These are phyloP conservation scores for Zosterops borbonicus DNA, from an alignment of 2,113 vertebrate genomes.

Conservation along the genomic window DNA sequence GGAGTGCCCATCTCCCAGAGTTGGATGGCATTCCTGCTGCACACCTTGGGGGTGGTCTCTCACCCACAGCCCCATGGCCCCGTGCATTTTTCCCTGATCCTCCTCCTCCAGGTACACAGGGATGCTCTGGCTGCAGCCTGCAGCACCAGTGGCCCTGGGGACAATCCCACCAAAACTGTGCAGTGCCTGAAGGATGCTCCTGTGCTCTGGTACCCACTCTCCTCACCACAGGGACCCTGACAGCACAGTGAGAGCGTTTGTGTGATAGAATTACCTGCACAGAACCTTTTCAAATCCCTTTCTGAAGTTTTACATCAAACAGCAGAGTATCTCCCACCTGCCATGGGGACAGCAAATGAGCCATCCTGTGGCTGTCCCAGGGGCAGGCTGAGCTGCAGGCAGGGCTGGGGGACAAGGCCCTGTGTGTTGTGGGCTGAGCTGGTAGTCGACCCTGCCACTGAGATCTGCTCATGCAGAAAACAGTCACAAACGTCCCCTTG, in stretches of 20 bases:
- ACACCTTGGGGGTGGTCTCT: neutral
- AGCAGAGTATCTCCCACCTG: neutral
- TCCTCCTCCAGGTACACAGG: fast-evolving
- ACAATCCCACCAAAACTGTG: neutral
- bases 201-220: neutral
- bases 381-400: neutral
- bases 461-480: neutral
- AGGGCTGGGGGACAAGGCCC: neutral
- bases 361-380: neutral
- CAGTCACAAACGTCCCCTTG: neutral
- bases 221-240: neutral
- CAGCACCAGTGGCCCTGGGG: neutral
- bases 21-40: neutral
- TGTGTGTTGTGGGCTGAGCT: neutral
- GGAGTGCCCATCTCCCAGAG: neutral
- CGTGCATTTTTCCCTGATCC: neutral
- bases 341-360: neutral
- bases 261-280: fast-evolving
- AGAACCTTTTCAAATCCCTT: neutral
- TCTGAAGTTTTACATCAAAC: neutral
- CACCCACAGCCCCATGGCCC: fast-evolving
- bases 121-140: neutral
- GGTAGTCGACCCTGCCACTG: neutral
- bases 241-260: neutral
- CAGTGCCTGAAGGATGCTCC: neutral